Evolutionary conservation across 2,113 vertebrate species (phyloP), one percentile per base, ranked within the genome.

Genomic region (Hemiscyllium ocellatum): DNA sequence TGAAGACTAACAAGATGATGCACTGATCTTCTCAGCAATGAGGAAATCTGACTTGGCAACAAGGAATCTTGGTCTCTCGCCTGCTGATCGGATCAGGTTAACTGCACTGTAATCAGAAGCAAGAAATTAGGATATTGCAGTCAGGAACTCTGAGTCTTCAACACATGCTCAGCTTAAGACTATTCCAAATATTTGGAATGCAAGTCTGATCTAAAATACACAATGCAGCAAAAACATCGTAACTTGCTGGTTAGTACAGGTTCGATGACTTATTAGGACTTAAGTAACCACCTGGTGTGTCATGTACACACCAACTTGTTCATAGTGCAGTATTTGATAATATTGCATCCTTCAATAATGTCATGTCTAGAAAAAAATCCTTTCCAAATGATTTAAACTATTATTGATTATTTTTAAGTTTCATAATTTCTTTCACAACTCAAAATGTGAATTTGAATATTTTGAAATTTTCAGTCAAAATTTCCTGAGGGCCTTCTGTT

Each of bases 31-130:
- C 97, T 98, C 98, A 0, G 99, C 98, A 13, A 98, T 97, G 56
- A 99, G 98, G 66, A 96, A 96, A 90, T 99, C 98, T 0, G 98
- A 99, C 96, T 99, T 99, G 97, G 99, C 99, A 17, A 99, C 98
- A 89, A 99, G 98, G 96, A 99, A 99, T 33, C 98, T 97, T 95
- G 99, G 98, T 96, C 98, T 98, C 96, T 98, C 98, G 4, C 98
- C 98, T 7, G 99, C 98, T 0, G 98, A 97, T 76, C 99, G 98
- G 97, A 99, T 99, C 97, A 99, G 98, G 70, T 99, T 99, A 96
- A 99, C 99, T 0, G 99, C 99, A 13, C 99, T 99, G 97, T 33
- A 94, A 96, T 72, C 95, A 95, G 33, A 10, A 96, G 68, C 96
- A 24, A 95, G 94, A 72, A 72, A 76, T 72, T 70, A 95, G 94